Base-by-base conservation (phyloP, 2,113 vertebrate genomes). In the Limanda limanda region DNA sequence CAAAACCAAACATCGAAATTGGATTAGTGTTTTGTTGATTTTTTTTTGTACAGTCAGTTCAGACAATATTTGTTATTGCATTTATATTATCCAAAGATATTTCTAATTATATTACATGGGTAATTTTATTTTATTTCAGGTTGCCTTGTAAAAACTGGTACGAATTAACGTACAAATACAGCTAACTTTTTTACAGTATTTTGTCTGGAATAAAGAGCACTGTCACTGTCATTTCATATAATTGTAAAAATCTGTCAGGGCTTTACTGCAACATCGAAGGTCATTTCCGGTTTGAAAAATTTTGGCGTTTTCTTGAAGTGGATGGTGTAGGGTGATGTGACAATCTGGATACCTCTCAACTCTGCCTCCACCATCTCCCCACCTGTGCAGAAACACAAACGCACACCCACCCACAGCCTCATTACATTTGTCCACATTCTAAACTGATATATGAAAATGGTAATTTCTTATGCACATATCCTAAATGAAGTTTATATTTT, bases 221-320 rank as follows among this genome's bases (percentile, higher is more conserved):
- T 40, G 37, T 40, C 6, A 9, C 20, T n/a, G 51, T 54, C 5
- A n/a, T 54, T 54, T 54, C 0, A 54, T 23, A 20, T 23, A 17
- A 37, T 1, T 35, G 4, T 2, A 69, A 42, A 69, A 21, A 0
- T 54, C 25, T 23, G 4, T 48, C 27, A 5, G 5, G 60, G 18
- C 23, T 35, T 94, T 94, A 98, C 97, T 95, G 1, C 88, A 48
- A 97, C 82, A 61, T 96, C 92, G 0, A 97, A 97, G 65, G 96
- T 95, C 95, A 97, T 95, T 68, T 94, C 96, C 0, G 97, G 96
- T 86, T 97, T 97, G 93, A 96, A 98, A 93, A 86, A 97, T 85
- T 93, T 96, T 42, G 97, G 93, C 0, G 96, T 97, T 92, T 52
- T 97, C 51, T 91, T 96, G 89, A 98, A 97, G 81, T 83, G 88